Base-by-base conservation (phyloP, 2,797 vertebrate genomes). In the Botia almorhae region DNA sequence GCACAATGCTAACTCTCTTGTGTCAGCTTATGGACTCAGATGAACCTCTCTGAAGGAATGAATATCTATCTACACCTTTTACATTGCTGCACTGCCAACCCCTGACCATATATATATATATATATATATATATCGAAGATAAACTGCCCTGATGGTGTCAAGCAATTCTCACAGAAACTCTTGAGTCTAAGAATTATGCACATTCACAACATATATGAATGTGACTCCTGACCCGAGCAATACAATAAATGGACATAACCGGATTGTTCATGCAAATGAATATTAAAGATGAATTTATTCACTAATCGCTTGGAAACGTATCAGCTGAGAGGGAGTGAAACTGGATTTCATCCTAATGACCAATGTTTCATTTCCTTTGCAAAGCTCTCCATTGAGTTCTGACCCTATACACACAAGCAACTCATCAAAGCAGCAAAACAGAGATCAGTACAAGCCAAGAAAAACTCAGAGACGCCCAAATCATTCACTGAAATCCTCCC, bases 381-480 rank as follows among this genome's bases (percentile, higher is more conserved):
- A 76, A 72, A 81, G 75, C 74, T 82, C 77, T 82, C 80, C 67
- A 26, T 81, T 81, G 82, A 69, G 33, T 80, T 33, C 26, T 71
- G 80, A 82, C 78, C 76, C 80, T 77, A 74, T 68, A 69, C 65
- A 78, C 85, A 82, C 61, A 71, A 70, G 83, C 81, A 64, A 73
- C 61, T 76, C 69, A 81, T 83, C 82, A 78, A 78, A 75, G 82
- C 76, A 72, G 82, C 82, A 69, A 81, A 81, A 80, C 85, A 77
- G 69, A 39, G 85, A 73, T 19, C 29, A 0, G 26, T 56, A 4
- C 2, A 39, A 16, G 85, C 85, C 85, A 86, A 86, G 78, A 81
- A 86, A 81, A 86, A 86, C 83, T 46, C 77, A 82, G 78, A 81
- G 83, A 84, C 85, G 80, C 85, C 85, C 85, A 82, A 86, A 84